Percentiles rank a stretch among this genome's conserved stretches.
Conservation (phyloP, 2,888 invertebrate genomes). For the Tinea trinotella region DNA sequence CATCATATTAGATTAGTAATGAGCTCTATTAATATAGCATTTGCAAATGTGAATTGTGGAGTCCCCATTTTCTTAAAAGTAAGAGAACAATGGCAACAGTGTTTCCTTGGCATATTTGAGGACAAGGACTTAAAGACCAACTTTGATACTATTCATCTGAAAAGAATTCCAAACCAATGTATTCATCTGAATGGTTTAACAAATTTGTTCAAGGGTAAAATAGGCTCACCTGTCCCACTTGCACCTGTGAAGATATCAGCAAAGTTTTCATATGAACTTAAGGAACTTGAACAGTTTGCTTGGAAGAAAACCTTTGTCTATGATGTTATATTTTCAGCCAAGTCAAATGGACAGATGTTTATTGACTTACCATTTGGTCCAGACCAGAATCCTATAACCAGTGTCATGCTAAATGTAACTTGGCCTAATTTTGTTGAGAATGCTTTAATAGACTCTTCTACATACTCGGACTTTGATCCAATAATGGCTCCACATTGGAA, state of each 20-base stretch:
- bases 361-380: conserved; percentile 86
- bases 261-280: conserved; percentile 81
- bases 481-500: conserved; percentile 84
- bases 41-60: conserved; percentile 84
- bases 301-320: conserved; percentile 53
- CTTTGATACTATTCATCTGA: conserved; percentile 91
- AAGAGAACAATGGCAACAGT: conserved; percentile 84
- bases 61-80: conserved; percentile 92
- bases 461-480: conserved; percentile 91
- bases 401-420: conserved; percentile 82
- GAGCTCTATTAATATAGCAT: conserved; percentile 87
- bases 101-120: conserved; percentile 86
- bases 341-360: conserved; percentile 60
- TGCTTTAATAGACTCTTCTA: conserved; percentile 88
- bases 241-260: conserved; percentile 81
- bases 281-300: conserved; percentile 71
- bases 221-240: conserved; percentile 74
- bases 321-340: conserved; percentile 50
- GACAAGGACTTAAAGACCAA: conserved; percentile 83
- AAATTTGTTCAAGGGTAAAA: conserved; percentile 91
- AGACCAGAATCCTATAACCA: conserved; percentile 84
- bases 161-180: conserved; percentile 84
- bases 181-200: conserved; percentile 87
- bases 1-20: conserved; percentile 83
- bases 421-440: conserved; percentile 92